Conservation (phyloP, 92 coral and sea anemone species). For the Epizoanthus rinbou region DNA sequence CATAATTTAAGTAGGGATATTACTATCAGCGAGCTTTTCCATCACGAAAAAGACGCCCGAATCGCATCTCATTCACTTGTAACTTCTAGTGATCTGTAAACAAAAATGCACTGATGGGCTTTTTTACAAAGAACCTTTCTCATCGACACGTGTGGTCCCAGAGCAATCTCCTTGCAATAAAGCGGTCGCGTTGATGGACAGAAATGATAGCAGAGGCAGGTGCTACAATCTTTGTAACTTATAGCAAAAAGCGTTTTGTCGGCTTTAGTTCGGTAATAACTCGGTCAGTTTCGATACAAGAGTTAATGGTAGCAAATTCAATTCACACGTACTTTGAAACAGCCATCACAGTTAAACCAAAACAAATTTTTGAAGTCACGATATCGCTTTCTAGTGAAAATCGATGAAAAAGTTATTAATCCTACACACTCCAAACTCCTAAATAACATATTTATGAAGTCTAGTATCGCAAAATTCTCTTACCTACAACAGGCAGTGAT, state of each 20-base stretch:
- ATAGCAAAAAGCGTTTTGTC: background rate
- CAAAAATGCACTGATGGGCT: background rate
- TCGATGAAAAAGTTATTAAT: background rate
- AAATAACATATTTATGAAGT: background rate
- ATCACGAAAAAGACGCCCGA: background rate
- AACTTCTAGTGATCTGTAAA: background rate
- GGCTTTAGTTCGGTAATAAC: background rate
- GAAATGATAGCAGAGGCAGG: constrained; percentile 4
- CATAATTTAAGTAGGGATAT: background rate
- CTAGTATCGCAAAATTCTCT: background rate
- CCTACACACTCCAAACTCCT: background rate
- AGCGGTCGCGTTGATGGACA: constrained; percentile 26
- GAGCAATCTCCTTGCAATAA: constrained; percentile 20
- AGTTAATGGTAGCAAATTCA: background rate
- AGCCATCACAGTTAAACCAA: constrained; percentile 17
- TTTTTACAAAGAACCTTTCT: constrained; percentile 1
- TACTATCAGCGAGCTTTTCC: background rate
- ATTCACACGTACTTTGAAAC: constrained; percentile 14
- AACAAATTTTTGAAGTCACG: constrained; percentile 42
- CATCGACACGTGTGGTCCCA: constrained; percentile 38
- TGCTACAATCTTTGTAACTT: background rate
- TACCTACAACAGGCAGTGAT: background rate
- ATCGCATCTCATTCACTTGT: background rate
- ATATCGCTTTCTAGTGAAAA: background rate
- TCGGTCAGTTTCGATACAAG: background rate